Evolutionary conservation across 2,888 invertebrate genomes (phyloP).

Genomic region (Eilema griseolum): DNA sequence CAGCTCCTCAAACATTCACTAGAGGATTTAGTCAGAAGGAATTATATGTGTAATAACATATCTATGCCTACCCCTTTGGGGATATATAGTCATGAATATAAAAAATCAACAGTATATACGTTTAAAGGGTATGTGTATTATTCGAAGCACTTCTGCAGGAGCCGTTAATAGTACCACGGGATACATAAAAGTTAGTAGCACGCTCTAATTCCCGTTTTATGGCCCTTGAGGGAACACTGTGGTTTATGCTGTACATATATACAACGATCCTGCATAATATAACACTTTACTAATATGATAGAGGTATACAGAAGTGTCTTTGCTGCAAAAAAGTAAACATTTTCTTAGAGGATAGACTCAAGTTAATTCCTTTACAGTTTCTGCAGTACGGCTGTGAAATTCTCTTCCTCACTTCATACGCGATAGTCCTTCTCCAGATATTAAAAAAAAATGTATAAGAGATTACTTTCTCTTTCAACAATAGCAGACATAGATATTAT

Average conservation of each 20-base stretch:
- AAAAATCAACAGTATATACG: constrained; percentile 1
- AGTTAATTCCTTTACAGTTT: too few species aligned
- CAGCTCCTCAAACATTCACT: neutral
- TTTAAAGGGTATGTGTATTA: neutral
- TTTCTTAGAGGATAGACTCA: too few species aligned
- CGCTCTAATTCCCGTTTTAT: constrained; percentile 13
- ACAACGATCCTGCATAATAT: constrained; percentile 13
- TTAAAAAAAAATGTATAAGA: too few species aligned
- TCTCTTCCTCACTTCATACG: too few species aligned
- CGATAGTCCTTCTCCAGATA: too few species aligned
- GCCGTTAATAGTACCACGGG: constrained; percentile 19
- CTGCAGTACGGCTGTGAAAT: too few species aligned
- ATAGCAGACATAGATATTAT: too few species aligned
- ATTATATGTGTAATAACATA: neutral
- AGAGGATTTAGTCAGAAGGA: neutral
- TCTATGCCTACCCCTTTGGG: neutral
- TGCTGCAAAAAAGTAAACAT: neutral
- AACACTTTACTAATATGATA: neutral
- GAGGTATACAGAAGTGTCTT: neutral
- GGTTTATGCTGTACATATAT: constrained; percentile 12
- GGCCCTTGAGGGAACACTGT: constrained; percentile 8
- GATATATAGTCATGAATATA: neutral
- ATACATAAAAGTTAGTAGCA: constrained; percentile 15
- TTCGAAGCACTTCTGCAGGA: constrained; percentile 4
- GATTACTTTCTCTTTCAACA: too few species aligned